Evolutionary conservation across 2,113 vertebrate genomes (phyloP).

Genomic region (zebrafish (Danio rerio)): GRCz12tu NC_133192.1:26940001-26940500

Average conservation of each 20-base stretch:
- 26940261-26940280: conserved; percentile 86
- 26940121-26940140: conserved; percentile 83
- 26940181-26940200: conserved; percentile 84
- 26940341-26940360: conserved; percentile 8
- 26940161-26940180: conserved; percentile 87
- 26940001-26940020: no score
- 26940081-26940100: neutral
- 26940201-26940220: conserved; percentile 80
- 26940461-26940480: conserved; percentile 34
- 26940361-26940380: neutral
- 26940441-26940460: neutral
- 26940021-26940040: no score
- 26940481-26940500: conserved; percentile 14
- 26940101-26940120: neutral
- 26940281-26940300: conserved; percentile 95
- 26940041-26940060: no score
- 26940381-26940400: conserved; percentile 27
- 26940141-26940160: conserved; percentile 86
- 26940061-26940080: no score
- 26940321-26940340: neutral
- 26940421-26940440: conserved; percentile 23
- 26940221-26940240: conserved; percentile 88
- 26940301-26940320: neutral
- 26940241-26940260: conserved; percentile 85
- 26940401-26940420: no score